These are phyloP conservation scores for Alligator sinensis DNA, from an alignment of 2,113 vertebrate species.

Conservation along the genomic window DNA sequence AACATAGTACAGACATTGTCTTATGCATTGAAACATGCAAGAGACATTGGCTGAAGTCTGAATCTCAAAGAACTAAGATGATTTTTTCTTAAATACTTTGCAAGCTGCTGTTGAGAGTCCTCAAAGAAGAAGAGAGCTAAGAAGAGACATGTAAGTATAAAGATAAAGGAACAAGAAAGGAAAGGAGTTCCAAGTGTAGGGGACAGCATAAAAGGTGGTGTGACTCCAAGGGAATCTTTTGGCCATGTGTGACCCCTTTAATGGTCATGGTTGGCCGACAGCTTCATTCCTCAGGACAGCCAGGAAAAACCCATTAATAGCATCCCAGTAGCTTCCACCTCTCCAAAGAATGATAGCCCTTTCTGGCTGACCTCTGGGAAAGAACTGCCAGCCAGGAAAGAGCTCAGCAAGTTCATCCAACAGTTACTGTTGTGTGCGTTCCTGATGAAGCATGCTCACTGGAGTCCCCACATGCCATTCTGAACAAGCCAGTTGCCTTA, in stretches of 20 bases:
- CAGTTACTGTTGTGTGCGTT: constrained; percentile 21
- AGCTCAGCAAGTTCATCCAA: background rate
- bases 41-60: background rate
- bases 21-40: background rate
- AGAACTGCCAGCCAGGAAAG: constrained; percentile 51
- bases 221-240: constrained; percentile 49
- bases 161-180: background rate
- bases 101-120: background rate
- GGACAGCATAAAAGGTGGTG: background rate
- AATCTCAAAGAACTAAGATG: background rate
- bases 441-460: constrained; percentile 26
- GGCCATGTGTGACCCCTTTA: constrained; percentile 42
- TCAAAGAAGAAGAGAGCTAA: background rate
- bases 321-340: constrained; percentile 28
- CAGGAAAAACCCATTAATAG: constrained; percentile 70
- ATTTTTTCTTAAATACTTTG: background rate
- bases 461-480: constrained; percentile 65
- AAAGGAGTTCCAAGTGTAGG: background rate
- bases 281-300: constrained; percentile 62
- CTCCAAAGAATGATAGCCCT: constrained; percentile 64
- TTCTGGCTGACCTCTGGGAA: constrained; percentile 62
- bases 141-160: background rate
- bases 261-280: constrained; percentile 55
- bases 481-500: constrained; percentile 33
- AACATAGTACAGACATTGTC: background rate